Evolutionary conservation across 53 echinoderm and acorn worm species (phyloP), one percentile per base, ranked within the genome.

Genomic region (Echinarachnius parma): DNA sequence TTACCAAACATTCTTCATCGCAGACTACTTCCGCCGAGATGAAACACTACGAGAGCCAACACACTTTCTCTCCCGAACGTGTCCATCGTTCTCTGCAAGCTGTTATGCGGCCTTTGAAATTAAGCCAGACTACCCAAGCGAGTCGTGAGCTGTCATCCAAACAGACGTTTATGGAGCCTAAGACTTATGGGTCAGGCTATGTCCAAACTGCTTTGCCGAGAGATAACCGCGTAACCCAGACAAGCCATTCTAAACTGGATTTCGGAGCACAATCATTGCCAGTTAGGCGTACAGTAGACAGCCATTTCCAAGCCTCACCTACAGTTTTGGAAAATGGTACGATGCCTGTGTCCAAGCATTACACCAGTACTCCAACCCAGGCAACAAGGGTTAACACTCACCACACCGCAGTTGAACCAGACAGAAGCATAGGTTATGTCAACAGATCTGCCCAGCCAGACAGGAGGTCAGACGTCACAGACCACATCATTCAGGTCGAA

Each of bases 401-500:
- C 4, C 56, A 72, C 36, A 25, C 34, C 2, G 27, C 74, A 0
- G 34, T 56, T 25, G 55, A 72, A 39, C 39, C 55, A 28, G 74
- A 72, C 42, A 35, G 74, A 39, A 72, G 57, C 42, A 57, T 72
- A 14, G 74, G 74, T 8, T 23, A 15, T 27, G 45, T 56, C 2
- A 36, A 19, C 20, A 36, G 28, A 72, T 36, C 53, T 4, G 57
- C 71, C 29, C 87, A 87, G 34, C 71, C 78, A 48, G 78, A 78
- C 19, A 36, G 44, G 46, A 29, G 46, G 21, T 24, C 49, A 0
- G 82, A 87, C 23, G 82, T 64, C 9, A 82, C 52, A 14, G 80
- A 86, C 46, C 81, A 80, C 44, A 66, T 45, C 52, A 23, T 87
- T 10, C 87, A 87, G 66, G 58, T 78, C 13, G 64, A 46, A 16